Evolutionary conservation across 2,888 invertebrate genomes (phyloP), one percentile per base, ranked within the genome.

Genomic region (Polymixis lichenea): DNA sequence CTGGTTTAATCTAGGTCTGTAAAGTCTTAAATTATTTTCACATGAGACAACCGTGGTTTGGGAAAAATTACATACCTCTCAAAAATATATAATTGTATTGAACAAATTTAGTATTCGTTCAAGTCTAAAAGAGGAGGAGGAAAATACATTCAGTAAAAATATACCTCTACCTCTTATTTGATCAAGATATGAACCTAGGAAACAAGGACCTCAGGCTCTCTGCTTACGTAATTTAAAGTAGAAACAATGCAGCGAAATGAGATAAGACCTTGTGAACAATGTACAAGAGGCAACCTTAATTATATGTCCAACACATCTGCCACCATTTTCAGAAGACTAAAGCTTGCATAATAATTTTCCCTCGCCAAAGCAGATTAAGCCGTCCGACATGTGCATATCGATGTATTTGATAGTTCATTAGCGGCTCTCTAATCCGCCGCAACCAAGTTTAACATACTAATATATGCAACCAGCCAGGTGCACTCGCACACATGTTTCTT

Each of bases 401-500:
- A 84, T 83, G 79, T 84, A 82, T 84, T 82, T 84, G 75, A 82
- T 86, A 70, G 76, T 58, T 86, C 85, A 88, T 88, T 83, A 82
- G 72, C 55, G 72, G 77, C 87, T 87, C 87, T 87, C 87, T 87
- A 87, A 85, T 81, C 85, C 87, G 55, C 86, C 78, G 77, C 79
- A 76, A 69, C 56, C n/a, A 78, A 65, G 81, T 83, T 87, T 87
- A 73, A 83, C 87, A 87, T 88, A 86, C 82, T 79, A 88, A 88
- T 78, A 75, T 83, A 88, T 88, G 87, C 87, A 81, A 49, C 65
- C 4, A 77, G 82, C 86, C 87, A 89, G 89, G 89, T 89, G 89
- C 87, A 88, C 87, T 79, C 82, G 81, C 84, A 78, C 87, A 87
- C 86, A 76, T 82, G 87, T 89, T 92, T 89, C 89, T 89, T 85